Evolutionary conservation across 2,888 invertebrate species (phyloP), one percentile per base, ranked within the genome.

Genomic region (Hemicrepidius hirtus): DNA sequence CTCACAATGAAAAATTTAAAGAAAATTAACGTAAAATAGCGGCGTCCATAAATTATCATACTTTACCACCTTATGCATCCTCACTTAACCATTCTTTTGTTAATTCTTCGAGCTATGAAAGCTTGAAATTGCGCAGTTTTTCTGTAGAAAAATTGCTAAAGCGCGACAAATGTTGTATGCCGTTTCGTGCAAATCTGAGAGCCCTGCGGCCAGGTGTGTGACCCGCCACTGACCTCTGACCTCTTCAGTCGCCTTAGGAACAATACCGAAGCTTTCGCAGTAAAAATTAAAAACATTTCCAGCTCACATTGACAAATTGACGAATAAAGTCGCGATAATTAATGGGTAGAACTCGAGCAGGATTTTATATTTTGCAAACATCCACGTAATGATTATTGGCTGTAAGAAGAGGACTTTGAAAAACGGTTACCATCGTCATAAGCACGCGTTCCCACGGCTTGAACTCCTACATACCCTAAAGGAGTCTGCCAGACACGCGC

Each of bases 401-500:
- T 66, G 53, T 53, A 59, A 62, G 62, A 65, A 62, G 62, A 65
- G 53, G 63, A 60, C 57, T 57, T 66, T 65, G 68, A 76, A 75
- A 76, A 76, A 76, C 76, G 75, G 77, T 77, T 76, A 76, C 71
- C 75, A 74, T 75, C 75, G 62, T 76, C 77, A 68, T 73, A 70
- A 75, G 75, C 78, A 75, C 75, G 79, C 77, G 77, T 80, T 80
- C 80, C 80, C 80, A 80, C 79, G 79, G 79, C 75, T 68, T 53
- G 68, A 76, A 76, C 80, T 83, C 84, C 85, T 85, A 84, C 85
- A 81, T 83, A 82, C 84, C 85, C 84, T 80, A 80, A 79, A 82
- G 84, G 84, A 82, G 82, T 83, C 82, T 80, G 82, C 82, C 82
- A 83, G 85, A 85, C 85, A 85, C 85, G 85, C 84, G 85, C 83